Evolutionary conservation across 2,888 invertebrate genomes (phyloP).

Genomic region (Taphrorychus bicolor): DNA sequence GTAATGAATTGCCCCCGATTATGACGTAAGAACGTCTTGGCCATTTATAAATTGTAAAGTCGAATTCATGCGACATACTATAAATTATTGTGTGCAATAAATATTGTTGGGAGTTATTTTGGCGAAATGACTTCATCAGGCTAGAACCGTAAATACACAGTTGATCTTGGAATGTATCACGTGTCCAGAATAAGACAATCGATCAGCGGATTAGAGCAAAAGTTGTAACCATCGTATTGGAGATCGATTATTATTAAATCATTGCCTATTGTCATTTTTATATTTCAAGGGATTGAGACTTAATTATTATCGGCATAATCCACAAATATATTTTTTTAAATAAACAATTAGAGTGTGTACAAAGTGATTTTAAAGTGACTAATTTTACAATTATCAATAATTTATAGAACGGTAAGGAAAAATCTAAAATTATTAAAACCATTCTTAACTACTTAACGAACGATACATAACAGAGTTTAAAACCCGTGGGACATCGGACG

Average conservation of each 20-base stretch:
- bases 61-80: not conserved
- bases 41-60: not conserved
- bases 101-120: not conserved
- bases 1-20: constrained; percentile 2
- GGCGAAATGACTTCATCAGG: not conserved
- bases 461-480: too few species aligned
- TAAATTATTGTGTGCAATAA: not conserved
- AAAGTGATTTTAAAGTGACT: too few species aligned
- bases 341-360: too few species aligned
- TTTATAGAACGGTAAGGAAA: too few species aligned
- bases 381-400: too few species aligned
- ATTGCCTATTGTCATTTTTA: not conserved
- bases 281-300: not conserved
- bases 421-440: too few species aligned
- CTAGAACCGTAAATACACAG: not conserved
- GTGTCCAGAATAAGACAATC: not conserved
- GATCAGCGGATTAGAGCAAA: not conserved
- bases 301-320: too few species aligned
- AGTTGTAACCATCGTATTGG: not conserved
- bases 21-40: not conserved
- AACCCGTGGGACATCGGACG: too few species aligned
- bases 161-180: not conserved
- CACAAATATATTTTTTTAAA: too few species aligned
- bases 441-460: too few species aligned
- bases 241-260: not conserved